Evolutionary conservation across 1,140 invertebrate genomes (phyloP).

Genomic region (Gryon sp.): DNA sequence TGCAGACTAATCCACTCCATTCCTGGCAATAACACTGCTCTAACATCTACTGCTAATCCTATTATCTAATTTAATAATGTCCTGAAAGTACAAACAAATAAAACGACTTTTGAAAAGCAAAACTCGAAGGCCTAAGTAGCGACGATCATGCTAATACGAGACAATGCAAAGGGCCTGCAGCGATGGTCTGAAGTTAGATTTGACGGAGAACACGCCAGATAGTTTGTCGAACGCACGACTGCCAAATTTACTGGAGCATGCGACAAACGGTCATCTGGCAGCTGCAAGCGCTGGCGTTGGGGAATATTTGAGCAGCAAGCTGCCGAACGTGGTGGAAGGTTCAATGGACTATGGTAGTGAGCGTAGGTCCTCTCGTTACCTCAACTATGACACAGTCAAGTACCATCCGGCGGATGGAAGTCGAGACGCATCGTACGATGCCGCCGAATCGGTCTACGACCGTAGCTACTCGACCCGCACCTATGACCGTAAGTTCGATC

Average conservation of each 20-base stretch:
- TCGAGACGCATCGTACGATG: slow-evolving; percentile 40
- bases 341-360: slow-evolving; percentile 83
- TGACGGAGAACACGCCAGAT: slow-evolving; percentile 78
- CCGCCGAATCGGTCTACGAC: slow-evolving; percentile 59
- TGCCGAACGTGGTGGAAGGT: slow-evolving; percentile 80
- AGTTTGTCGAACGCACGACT: slow-evolving; percentile 72
- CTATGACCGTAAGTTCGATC: slow-evolving; percentile 73
- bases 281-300: slow-evolving; percentile 63
- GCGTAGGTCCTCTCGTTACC: slow-evolving; percentile 78
- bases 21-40: slow-evolving; percentile 21
- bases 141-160: slow-evolving; percentile 75
- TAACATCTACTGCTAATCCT: slow-evolving; percentile 25
- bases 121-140: background rate
- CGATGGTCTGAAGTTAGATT: slow-evolving; percentile 77
- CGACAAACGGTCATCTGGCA: slow-evolving; percentile 68
- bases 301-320: slow-evolving; percentile 78
- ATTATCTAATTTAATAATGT: too few species aligned
- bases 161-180: slow-evolving; percentile 77
- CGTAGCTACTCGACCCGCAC: slow-evolving; percentile 57
- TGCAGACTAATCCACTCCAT: slow-evolving; percentile 68
- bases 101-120: background rate
- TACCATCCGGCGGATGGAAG: slow-evolving; percentile 30
- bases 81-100: too few species aligned
- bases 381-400: slow-evolving; percentile 70
- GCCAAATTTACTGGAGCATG: slow-evolving; percentile 78